Base-by-base conservation (phyloP, 64 coral and sea anemone genomes). In the Montipora efflorescens region DNA sequence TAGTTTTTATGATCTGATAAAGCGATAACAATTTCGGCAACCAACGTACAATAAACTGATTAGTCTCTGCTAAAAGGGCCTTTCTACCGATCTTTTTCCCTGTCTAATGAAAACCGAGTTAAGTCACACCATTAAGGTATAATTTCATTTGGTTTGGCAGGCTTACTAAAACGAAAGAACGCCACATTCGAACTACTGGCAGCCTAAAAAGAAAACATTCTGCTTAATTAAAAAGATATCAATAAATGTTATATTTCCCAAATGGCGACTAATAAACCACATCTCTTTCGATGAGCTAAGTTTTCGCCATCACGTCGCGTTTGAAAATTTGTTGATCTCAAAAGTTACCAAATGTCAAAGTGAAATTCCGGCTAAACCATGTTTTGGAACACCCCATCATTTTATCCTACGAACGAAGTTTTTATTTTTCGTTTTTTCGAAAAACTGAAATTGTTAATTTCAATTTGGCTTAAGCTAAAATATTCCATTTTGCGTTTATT, bases 1-100 rank as follows among this genome's bases (percentile, higher is more conserved):
- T 72, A 70, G 82, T 51, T 71, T 86, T 86, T 49, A 71, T 86
- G 64, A 70, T 86, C 47, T 50, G 64, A 86, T 86, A 71, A 86
- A 72, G 47, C 47, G 82, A 86, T 86, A 72, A 86, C 70, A 46
- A n/a, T 15, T 71, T 72, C 68, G 66, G 62, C 82, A 86, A 62
- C 82, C 64, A 49, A 6, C 15, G 9, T 49, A 72, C 71, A 86
- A 86, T 70, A 71, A 70, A 13, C 47, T 70, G 44, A 86, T 71
- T 69, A 86, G 44, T 13, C 7, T 11, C 13, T 50, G 16, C 62
- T 22, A 13, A 71, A 68, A 49, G 18, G 18, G 36, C 36, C 36
- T 36, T 36, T 36, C 36, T 36, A 36, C 36, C 36, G 36, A 36
- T 36, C 36, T 36, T 36, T 36, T 36, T 36, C 36, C 36, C 36